Evolutionary conservation across 92 coral and sea anemone species (phyloP), one percentile per base, ranked within the genome.

Genomic region (Palythoa grandis): DNA sequence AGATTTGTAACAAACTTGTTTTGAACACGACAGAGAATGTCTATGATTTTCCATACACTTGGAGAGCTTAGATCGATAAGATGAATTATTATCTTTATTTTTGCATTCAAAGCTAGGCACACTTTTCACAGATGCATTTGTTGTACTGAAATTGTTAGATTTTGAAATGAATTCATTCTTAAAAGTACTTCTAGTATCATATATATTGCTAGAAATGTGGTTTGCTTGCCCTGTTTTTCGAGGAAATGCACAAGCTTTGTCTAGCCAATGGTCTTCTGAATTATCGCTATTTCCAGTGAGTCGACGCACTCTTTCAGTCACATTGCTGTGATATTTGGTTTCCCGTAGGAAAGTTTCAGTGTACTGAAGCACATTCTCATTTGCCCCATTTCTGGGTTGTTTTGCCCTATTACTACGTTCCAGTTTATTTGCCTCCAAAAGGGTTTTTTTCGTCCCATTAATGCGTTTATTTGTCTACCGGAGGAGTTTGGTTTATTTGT

Each of bases 1-100:
- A 60, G 87, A 48, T 83, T 48, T 83, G 77, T 39, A 78, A 83
- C 65, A 68, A 68, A 79, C 52, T 70, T 60, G 67, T 79, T 70
- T 68, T 61, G 52, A 79, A 79, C 25, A 70, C 85, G 47, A 70
- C 70, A 58, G 56, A 79, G 70, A 79, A 79, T 79, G 85, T 60
- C 85, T 79, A 79, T 79, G 29, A 65, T 65, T 65, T 65, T 17
- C 70, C 70, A 65, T 65, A 19, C 70, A 65, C 29, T 65, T 65
- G 29, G 70, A n/a, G 70, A 19, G 17, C 29, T 65, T 65, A 8
- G 29, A n/a, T 65, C 25, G 70, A 65, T 19, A n/a, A 65, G 70
- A 65, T 65, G 61, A 54, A 54, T 65, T 79, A 40, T 60, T 35
- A 79, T 60, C 85, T 57, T 68, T 79, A 79, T 35, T 79, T 79